phyloP scores from a whole-genome alignment of 2,888 invertebrate genomes.

The Zaprionus obscuricornis region DNA sequence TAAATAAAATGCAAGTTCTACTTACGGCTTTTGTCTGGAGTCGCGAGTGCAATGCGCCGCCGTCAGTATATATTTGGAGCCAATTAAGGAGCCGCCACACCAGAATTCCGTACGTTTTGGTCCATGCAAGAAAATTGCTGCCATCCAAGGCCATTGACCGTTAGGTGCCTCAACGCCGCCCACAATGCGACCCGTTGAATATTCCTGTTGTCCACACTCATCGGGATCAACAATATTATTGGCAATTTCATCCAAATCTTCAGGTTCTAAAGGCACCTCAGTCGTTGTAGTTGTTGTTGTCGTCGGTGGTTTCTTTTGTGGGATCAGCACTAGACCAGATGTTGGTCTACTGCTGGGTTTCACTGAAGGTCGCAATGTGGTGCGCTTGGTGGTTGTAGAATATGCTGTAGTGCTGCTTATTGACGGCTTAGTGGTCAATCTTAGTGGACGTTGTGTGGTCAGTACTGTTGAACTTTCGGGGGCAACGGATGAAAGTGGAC shows the following conservation, averaged over 20 bases:
- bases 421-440: slow-evolving; percentile 74
- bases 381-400: slow-evolving; percentile 82
- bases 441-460: slow-evolving; percentile 80
- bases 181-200: slow-evolving; percentile 93
- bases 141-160: slow-evolving; percentile 98
- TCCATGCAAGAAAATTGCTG: slow-evolving; percentile 95
- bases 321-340: slow-evolving; percentile 76
- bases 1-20: slow-evolving; percentile 40
- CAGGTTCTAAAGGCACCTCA: slow-evolving; percentile 69
- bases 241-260: slow-evolving; percentile 68
- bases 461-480: slow-evolving; percentile 73
- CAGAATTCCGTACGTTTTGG: slow-evolving; percentile 93
- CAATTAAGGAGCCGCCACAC: slow-evolving; percentile 96
- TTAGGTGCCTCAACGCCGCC: slow-evolving; percentile 93
- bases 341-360: slow-evolving; percentile 70
- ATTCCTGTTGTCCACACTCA: slow-evolving; percentile 92
- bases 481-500: slow-evolving; percentile 85
- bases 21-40: slow-evolving; percentile 94
- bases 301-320: slow-evolving; percentile 83
- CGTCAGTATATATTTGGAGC: slow-evolving; percentile 90
- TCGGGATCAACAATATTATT: slow-evolving; percentile 82
- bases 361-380: slow-evolving; percentile 66
- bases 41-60: slow-evolving; percentile 97
- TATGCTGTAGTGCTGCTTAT: slow-evolving; percentile 73
- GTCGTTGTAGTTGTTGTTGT: slow-evolving; percentile 85